Conservation (phyloP, 1,140 invertebrate species). For the Drosophila setifemur region DNA sequence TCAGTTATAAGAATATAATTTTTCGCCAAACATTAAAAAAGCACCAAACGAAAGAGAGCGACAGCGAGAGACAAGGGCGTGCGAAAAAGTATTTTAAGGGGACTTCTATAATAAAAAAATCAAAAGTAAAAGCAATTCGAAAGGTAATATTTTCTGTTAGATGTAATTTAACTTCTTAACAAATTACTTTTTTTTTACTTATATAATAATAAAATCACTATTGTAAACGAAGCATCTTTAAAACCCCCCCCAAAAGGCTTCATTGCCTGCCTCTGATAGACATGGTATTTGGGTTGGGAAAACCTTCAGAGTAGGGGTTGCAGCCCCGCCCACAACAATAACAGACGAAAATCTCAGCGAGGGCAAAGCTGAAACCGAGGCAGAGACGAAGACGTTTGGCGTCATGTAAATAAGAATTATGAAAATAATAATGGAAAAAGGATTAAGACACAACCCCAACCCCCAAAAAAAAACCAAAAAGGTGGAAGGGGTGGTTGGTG, state of each 20-base stretch:
- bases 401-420: constrained; percentile 83
- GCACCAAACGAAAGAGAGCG: constrained; percentile 50
- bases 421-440: constrained; percentile 83
- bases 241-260: no score
- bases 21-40: constrained; percentile 70
- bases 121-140: no score
- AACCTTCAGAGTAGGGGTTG: not conserved
- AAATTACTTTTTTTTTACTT: not conserved
- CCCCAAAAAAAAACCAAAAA: not conserved
- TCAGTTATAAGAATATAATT: constrained; percentile 82
- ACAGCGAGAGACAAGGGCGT: not conserved
- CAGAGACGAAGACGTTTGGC: constrained; percentile 57
- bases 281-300: not conserved
- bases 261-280: not conserved
- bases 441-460: constrained; percentile 70
- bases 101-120: no score
- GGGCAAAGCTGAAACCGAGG: constrained; percentile 1
- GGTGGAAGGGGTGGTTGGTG: constrained; percentile 12
- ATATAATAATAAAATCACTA: no score
- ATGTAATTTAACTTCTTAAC: not conserved
- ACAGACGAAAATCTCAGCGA: constrained; percentile 61
- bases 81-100: no score
- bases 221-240: no score
- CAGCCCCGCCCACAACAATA: constrained; percentile 43
- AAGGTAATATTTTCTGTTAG: no score